phyloP scores from a whole-genome alignment of 2,888 invertebrate species.

The Noctua pronuba region DNA sequence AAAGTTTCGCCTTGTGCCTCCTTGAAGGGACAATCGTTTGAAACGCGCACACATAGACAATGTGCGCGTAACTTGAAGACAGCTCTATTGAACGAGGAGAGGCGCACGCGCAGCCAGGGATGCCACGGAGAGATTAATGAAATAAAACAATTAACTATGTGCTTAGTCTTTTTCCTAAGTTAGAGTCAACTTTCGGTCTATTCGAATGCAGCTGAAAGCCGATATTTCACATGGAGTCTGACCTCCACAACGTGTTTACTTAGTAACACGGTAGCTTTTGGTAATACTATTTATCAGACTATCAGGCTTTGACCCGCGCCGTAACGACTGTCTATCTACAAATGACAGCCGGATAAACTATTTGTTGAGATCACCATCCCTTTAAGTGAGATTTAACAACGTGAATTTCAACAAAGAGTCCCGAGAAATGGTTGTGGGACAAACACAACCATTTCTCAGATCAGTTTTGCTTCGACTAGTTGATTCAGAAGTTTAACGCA shows the following conservation, averaged over 20 bases:
- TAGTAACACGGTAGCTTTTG: neutral
- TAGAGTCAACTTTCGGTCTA: neutral
- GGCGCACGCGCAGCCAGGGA: constrained; percentile 61
- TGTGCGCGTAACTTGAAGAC: constrained; percentile 68
- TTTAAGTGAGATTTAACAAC: neutral
- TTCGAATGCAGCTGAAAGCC: neutral
- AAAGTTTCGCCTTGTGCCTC: constrained; percentile 37
- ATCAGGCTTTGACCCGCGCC: neutral
- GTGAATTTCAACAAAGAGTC: neutral
- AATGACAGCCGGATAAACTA: neutral
- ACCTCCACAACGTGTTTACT: neutral
- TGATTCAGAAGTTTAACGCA: neutral
- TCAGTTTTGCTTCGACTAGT: neutral
- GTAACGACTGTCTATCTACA: neutral
- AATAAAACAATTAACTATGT: neutral
- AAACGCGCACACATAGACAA: constrained; percentile 65
- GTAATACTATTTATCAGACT: neutral
- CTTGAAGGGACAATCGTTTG: constrained; percentile 52
- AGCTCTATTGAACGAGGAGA: constrained; percentile 60
- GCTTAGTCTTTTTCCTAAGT: neutral
- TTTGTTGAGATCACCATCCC: neutral
- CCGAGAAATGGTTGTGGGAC: neutral
- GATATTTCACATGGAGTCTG: neutral
- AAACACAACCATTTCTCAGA: neutral
- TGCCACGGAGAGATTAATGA: constrained; percentile 27